phyloP scores from a whole-genome alignment of 1,140 invertebrate species.

The Samia ricini region DNA sequence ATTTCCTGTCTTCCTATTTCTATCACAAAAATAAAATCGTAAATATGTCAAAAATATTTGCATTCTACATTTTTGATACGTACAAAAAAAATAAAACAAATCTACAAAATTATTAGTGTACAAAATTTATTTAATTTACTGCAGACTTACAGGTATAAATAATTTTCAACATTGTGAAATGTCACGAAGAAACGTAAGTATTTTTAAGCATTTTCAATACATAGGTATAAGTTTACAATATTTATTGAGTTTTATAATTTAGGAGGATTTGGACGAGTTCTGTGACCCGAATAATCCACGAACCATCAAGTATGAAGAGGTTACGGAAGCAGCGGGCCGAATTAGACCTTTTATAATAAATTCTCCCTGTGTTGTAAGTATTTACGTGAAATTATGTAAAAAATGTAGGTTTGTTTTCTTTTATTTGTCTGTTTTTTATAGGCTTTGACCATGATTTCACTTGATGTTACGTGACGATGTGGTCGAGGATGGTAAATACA shows the following conservation, averaged over 20 bases:
- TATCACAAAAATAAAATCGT: background rate
- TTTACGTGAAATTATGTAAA: background rate
- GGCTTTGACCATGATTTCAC: too few species aligned
- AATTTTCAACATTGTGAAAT: constrained; percentile 18
- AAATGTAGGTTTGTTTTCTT: background rate
- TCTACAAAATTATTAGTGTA: background rate
- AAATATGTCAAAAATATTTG: background rate
- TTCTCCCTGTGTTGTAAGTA: constrained; percentile 49
- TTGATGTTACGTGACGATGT: too few species aligned
- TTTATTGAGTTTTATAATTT: constrained; percentile 6
- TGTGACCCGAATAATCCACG: constrained; percentile 59
- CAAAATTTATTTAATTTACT: background rate
- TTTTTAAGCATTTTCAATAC: background rate
- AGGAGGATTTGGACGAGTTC: constrained; percentile 62
- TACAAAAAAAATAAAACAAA: background rate
- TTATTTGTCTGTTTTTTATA: background rate
- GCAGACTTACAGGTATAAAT: background rate
- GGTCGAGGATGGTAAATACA: too few species aligned
- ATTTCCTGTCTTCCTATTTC: background rate
- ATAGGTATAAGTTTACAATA: background rate
- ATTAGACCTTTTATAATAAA: constrained; percentile 36
- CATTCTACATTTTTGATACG: too few species aligned
- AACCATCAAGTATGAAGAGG: constrained; percentile 50
- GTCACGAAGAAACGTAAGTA: constrained; percentile 44
- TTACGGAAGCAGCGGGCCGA: constrained; percentile 33